Conservation (phyloP, 2,797 vertebrate species). For the Sebastes miniatus region DNA sequence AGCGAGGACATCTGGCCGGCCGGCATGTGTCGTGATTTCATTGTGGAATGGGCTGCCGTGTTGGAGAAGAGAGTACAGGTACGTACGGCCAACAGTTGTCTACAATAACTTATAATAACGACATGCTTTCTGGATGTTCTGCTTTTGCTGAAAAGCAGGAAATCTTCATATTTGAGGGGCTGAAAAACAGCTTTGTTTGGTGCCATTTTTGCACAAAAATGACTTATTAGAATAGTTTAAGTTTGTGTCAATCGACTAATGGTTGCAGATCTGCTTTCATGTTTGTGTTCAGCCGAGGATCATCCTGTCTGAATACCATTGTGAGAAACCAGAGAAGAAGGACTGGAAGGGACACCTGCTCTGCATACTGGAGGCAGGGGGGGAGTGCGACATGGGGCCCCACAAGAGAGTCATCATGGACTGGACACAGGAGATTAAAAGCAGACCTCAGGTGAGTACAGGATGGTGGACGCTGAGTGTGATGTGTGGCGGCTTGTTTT, state of each 20-base stretch:
- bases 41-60: conserved; percentile 76
- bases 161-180: too few relatives aligned
- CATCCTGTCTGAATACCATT: conserved; percentile 51
- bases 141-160: not conserved
- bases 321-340: conserved; percentile 63
- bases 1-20: conserved; percentile 79
- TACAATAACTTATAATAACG: too few relatives aligned
- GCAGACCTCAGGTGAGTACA: conserved; percentile 69
- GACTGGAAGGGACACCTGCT: conserved; percentile 79
- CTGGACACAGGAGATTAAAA: conserved; percentile 77
- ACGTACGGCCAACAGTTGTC: not conserved
- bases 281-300: conserved; percentile 58
- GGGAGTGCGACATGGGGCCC: conserved; percentile 76
- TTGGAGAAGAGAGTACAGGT: conserved; percentile 77
- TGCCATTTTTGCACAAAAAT: not conserved
- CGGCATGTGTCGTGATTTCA: conserved; percentile 75
- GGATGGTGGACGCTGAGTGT: not conserved
- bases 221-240: not conserved
- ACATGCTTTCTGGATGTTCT: not conserved
- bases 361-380: conserved; percentile 76
- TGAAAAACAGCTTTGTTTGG: not conserved
- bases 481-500: not conserved
- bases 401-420: conserved; percentile 81
- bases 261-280: not conserved
- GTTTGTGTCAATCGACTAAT: not conserved